Conservation (phyloP, 2,113 vertebrate genomes). For the Gallinago media region DNA sequence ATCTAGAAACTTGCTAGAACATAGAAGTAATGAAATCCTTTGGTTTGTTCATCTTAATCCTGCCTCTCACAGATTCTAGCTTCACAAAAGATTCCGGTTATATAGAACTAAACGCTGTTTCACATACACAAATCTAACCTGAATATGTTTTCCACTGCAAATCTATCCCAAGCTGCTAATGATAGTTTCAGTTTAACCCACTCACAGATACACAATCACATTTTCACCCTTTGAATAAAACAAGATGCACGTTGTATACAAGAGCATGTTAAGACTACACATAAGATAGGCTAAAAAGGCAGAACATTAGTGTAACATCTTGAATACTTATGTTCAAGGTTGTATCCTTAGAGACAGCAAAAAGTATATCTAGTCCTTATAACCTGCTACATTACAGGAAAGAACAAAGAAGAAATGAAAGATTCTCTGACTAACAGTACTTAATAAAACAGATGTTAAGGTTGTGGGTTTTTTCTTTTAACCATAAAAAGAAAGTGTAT, state of each 20-base stretch:
- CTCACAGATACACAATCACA: not conserved
- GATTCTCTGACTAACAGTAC: not conserved
- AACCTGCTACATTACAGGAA: not conserved
- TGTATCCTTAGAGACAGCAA: not conserved
- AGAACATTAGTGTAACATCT: not conserved
- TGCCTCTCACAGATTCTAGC: not conserved
- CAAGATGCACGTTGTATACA: not conserved
- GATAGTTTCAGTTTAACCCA: not conserved
- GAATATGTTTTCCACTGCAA: not conserved
- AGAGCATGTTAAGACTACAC: not conserved
- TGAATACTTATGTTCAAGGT: not conserved
- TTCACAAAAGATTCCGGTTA: not conserved
- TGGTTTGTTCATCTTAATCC: not conserved
- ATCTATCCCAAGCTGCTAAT: not conserved
- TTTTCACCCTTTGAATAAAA: not conserved
- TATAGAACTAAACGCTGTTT: not conserved
- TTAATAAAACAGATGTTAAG: not conserved
- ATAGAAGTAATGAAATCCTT: not conserved
- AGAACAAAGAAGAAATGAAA: not conserved
- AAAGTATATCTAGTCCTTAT: fast-evolving
- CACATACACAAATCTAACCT: not conserved
- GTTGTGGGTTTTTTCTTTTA: not conserved
- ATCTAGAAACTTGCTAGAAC: not conserved
- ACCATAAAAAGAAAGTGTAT: not conserved
- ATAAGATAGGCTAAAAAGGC: not conserved